Percentiles rank a stretch among this genome's conserved stretches.
Conservation (phyloP, 2,113 vertebrate genomes). For the Polypterus senegalus region DNA sequence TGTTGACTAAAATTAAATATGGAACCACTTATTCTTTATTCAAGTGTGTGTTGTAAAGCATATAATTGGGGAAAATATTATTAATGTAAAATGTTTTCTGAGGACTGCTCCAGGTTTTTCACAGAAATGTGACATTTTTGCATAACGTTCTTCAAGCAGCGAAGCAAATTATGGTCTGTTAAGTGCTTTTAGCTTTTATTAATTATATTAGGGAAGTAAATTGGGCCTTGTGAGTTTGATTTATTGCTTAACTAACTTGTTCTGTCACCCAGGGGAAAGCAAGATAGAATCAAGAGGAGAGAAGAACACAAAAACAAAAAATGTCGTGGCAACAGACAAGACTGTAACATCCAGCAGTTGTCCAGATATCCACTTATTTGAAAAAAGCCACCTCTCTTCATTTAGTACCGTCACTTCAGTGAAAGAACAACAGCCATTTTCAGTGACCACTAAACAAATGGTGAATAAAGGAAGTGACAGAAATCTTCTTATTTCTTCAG, state of each 20-base stretch:
- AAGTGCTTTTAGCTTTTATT: slow-evolving; percentile 62
- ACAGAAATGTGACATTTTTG: slow-evolving; percentile 16
- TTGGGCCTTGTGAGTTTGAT: slow-evolving; percentile 56
- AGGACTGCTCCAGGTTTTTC: slow-evolving; percentile 16
- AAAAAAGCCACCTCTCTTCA: slow-evolving; percentile 5
- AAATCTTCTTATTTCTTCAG: too few species aligned
- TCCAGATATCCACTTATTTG: slow-evolving; percentile 12
- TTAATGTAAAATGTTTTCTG: too few species aligned
- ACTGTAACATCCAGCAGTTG: slow-evolving; percentile 12
- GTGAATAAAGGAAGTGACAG: too few species aligned
- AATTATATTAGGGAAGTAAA: slow-evolving; percentile 62
- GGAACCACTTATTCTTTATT: too few species aligned
- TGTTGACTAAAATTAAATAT: too few species aligned
- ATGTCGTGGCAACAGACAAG: slow-evolving; percentile 43
- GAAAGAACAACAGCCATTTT: not conserved
- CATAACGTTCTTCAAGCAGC: slow-evolving; percentile 41
- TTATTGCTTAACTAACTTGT: slow-evolving; percentile 60
- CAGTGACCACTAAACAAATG: not conserved
- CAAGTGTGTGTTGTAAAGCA: too few species aligned
- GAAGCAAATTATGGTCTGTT: slow-evolving; percentile 46
- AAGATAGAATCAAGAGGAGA: slow-evolving; percentile 40
- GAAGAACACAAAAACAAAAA: slow-evolving; percentile 31
- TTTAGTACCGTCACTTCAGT: not conserved
- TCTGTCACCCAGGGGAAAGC: slow-evolving; percentile 59
- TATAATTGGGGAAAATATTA: too few species aligned